Base-by-base conservation (phyloP, 37 sponge, comb jelly and placozoan genomes). In the Theonella swinhoei region DNA sequence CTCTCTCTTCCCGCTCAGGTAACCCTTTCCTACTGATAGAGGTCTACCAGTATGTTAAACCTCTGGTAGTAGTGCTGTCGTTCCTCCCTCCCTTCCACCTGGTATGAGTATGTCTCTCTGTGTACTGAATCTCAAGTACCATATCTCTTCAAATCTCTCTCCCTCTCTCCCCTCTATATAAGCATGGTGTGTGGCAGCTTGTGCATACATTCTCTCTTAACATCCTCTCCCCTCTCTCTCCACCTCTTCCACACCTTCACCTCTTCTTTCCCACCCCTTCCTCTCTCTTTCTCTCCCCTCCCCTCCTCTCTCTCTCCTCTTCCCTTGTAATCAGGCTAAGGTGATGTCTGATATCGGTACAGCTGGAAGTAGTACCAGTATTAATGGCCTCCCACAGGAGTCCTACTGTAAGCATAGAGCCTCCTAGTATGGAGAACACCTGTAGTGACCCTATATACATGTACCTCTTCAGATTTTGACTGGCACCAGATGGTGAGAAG, bases 61-160 rank as follows among this genome's bases (percentile, higher is more conserved):
- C 77, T 20, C 67, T 91, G 47, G 83, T 91, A 3, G 75, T 68
- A 66, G 80, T 82, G 0, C 85, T 93, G 7, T 89, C 90, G 29
- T 83, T 93, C 28, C 74, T 93, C 22, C 94, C 94, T 33, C 94
- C 94, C 26, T 93, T 93, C 63, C 94, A 89, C 32, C 87, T 93
- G 90, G 94, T 93, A 39, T 77, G 87, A 41, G 0, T 5, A n/a
- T 47, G 54, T 14, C 54, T 47, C 54, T 47, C 67, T 23, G 3
- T 4, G 3, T 35, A 22, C 23, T 25, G 17, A 3, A 62, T 64
- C 40, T 62, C 31, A 14, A 47, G 11, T 47, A 47, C 54, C 14
- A 17, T 14, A 47, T 65, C 42, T 39, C 30, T 43, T 43, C 42
- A 2, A n/a, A 42, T 42, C 23, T 24, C 42, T 47, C 30, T 30